Evolutionary conservation across 2,113 vertebrate species (phyloP).

Genomic region (Psittacula cyanocephala): DNA sequence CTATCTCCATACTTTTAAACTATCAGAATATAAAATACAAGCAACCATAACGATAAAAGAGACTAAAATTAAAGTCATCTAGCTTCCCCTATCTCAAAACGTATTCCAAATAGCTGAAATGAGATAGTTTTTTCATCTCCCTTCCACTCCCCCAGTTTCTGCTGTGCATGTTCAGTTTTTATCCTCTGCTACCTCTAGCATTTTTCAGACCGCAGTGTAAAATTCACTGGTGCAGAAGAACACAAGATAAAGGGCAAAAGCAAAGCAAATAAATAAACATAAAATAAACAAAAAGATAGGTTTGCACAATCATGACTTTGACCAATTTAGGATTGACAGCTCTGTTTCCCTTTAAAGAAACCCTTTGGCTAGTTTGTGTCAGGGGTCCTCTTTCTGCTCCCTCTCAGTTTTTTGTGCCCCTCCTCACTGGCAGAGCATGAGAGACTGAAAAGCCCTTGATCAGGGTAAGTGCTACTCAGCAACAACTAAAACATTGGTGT

Average conservation of each 20-base stretch:
- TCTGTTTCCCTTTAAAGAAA: background rate
- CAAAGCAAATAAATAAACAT: background rate
- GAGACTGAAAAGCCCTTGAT: background rate
- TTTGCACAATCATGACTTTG: background rate
- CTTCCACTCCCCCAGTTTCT: background rate
- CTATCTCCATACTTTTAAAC: background rate
- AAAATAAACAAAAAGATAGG: background rate
- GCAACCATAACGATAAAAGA: background rate
- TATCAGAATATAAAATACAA: background rate
- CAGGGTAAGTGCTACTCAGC: background rate
- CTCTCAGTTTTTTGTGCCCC: background rate
- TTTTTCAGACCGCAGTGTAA: background rate
- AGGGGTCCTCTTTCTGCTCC: background rate
- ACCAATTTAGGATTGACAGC: accelerated
- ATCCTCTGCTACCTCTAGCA: background rate
- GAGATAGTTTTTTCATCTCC: background rate
- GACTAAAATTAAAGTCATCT: background rate
- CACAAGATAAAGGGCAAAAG: background rate
- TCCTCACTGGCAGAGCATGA: background rate
- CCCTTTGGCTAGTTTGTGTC: background rate
- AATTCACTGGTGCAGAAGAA: background rate
- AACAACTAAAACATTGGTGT: background rate
- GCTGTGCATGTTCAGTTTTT: background rate
- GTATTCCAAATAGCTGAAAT: background rate
- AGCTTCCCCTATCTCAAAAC: background rate